Conservation (phyloP, 2,113 vertebrate species). For the Erinaceus europaeus region DNA sequence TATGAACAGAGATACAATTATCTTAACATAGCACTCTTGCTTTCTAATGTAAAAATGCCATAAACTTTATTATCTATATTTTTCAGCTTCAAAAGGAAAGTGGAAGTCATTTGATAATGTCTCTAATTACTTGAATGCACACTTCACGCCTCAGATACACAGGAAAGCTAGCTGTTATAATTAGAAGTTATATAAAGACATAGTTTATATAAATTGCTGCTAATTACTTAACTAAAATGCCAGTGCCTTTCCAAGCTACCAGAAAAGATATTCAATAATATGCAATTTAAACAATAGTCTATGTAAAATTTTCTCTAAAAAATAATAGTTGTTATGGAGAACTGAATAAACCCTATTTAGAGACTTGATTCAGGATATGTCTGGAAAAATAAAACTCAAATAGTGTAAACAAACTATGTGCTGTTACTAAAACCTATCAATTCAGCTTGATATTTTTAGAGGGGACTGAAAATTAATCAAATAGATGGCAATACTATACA, state of each 20-base stretch:
- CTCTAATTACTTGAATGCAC: constrained; percentile 64
- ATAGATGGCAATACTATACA: neutral
- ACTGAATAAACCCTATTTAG: constrained; percentile 30
- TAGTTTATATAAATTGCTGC: constrained; percentile 14
- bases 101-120: constrained; percentile 55
- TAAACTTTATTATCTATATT: constrained; percentile 48
- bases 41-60: constrained; percentile 55
- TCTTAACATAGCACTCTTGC: constrained; percentile 66
- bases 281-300: constrained; percentile 41
- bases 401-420: constrained; percentile 1
- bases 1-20: constrained; percentile 75
- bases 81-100: constrained; percentile 57
- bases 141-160: constrained; percentile 45
- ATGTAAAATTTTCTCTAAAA: constrained; percentile 22
- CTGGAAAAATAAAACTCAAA: constrained; percentile 16
- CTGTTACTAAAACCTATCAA: neutral
- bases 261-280: constrained; percentile 13
- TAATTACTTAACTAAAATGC: constrained; percentile 55
- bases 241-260: constrained; percentile 15
- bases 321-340: neutral
- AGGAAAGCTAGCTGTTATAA: constrained; percentile 61
- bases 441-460: neutral
- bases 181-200: constrained; percentile 63
- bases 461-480: neutral
- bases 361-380: neutral